A percentile compares a stretch with the other conserved stretches of the same genome.
Evolutionary conservation across 2,888 invertebrate species (phyloP).

Genomic region (Scelioninae gen. 1): DNA sequence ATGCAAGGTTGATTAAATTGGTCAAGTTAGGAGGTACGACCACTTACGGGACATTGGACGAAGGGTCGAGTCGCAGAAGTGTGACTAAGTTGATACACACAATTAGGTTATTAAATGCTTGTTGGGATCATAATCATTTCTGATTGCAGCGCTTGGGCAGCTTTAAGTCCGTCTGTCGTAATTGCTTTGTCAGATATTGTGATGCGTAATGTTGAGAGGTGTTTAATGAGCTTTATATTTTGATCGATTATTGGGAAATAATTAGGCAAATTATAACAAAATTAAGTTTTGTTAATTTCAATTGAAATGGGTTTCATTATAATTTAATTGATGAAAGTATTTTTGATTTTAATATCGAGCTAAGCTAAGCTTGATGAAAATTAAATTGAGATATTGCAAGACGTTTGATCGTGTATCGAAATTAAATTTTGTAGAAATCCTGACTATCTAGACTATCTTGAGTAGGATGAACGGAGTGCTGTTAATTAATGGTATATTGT

Average conservation of each 20-base stretch:
- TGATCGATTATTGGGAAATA: background rate
- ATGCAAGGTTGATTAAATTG: slow-evolving; percentile 76
- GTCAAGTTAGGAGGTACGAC: slow-evolving; percentile 72
- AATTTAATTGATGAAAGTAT: background rate
- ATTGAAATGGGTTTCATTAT: background rate
- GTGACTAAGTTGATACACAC: slow-evolving; percentile 35
- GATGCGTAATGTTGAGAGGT: background rate
- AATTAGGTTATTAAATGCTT: slow-evolving; percentile 44
- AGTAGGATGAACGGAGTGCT: background rate
- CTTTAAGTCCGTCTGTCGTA: background rate
- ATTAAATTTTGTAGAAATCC: background rate
- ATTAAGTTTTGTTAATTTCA: background rate
- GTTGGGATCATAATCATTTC: slow-evolving; percentile 33
- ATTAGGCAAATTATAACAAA: too few relatives aligned
- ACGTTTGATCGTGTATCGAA: background rate
- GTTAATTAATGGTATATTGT: background rate
- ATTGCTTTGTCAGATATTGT: slow-evolving; percentile 10
- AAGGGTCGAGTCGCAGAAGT: slow-evolving; percentile 12
- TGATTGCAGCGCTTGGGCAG: slow-evolving; percentile 21
- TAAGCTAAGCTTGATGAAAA: background rate
- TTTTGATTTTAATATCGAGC: background rate
- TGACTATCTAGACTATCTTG: background rate
- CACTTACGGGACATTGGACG: slow-evolving; percentile 20
- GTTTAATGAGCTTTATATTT: background rate
- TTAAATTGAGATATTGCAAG: slow-evolving; percentile 8